Conservation (phyloP, 2,888 invertebrate species). For the Choristoneura rosaceana region DNA sequence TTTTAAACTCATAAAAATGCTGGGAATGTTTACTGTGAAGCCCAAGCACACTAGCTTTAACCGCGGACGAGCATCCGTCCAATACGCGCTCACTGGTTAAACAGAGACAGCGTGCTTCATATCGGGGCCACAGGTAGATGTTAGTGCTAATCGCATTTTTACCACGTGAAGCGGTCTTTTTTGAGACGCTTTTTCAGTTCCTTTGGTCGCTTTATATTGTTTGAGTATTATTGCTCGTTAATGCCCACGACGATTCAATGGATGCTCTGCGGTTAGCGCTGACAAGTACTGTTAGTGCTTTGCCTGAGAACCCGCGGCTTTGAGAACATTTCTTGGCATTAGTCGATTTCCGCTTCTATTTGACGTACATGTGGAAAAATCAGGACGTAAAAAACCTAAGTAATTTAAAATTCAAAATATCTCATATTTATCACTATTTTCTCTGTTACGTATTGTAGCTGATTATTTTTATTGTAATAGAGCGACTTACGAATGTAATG, state of each 20-base stretch:
- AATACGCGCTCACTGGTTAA: not conserved
- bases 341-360: not conserved
- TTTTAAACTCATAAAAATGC: not conserved
- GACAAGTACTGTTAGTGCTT: not conserved
- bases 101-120: not conserved
- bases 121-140: not conserved
- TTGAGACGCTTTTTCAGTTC: not conserved
- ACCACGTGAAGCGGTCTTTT: not conserved
- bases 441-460: not conserved
- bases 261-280: not conserved
- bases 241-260: slow-evolving; percentile 5
- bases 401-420: not conserved
- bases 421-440: not conserved
- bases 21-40: not conserved
- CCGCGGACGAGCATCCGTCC: not conserved
- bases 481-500: not conserved
- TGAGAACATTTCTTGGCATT: not conserved
- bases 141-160: not conserved
- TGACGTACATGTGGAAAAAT: slow-evolving; percentile 1
- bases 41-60: not conserved
- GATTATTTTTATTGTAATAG: not conserved
- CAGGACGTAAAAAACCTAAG: not conserved
- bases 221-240: not conserved
- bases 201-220: not conserved
- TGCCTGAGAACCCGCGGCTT: not conserved